Evolutionary conservation across 2,797 vertebrate genomes (phyloP).

Genomic region (Brachyalestes nurse): DNA sequence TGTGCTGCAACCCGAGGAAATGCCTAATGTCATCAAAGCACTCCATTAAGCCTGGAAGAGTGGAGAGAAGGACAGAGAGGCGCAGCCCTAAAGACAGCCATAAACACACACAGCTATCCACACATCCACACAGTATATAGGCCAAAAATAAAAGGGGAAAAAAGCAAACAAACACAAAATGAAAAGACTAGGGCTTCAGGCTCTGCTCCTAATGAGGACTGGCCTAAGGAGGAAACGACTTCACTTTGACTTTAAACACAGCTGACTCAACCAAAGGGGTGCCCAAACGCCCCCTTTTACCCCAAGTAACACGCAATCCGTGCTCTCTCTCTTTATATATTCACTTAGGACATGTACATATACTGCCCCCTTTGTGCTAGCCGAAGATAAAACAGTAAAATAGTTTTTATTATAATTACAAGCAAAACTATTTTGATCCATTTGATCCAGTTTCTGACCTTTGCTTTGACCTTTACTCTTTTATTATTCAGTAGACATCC

Average conservation of each 20-base stretch:
- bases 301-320: neutral
- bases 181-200: neutral
- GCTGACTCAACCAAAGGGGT: conserved; percentile 11
- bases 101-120: conserved; percentile 8
- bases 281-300: neutral
- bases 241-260: neutral
- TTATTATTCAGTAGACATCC: too few relatives aligned
- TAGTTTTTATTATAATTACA: neutral
- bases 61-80: conserved; percentile 23
- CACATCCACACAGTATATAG: neutral
- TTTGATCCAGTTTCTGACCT: too few relatives aligned
- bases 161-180: too few relatives aligned
- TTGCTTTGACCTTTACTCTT: too few relatives aligned
- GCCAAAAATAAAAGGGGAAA: neutral
- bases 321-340: too few relatives aligned
- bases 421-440: neutral
- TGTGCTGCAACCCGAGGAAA: conserved; percentile 34
- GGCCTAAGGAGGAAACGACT: conserved; percentile 6
- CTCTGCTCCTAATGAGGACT: conserved; percentile 2
- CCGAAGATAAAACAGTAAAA: too few relatives aligned
- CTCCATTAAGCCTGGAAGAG: conserved; percentile 47
- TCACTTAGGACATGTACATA: neutral
- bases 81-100: conserved; percentile 13
- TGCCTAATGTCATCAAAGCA: conserved; percentile 54
- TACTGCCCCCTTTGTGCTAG: neutral